These are phyloP conservation scores for Anastrepha ludens DNA, from an alignment of 1,140 invertebrate genomes.

Conservation along the genomic window DNA sequence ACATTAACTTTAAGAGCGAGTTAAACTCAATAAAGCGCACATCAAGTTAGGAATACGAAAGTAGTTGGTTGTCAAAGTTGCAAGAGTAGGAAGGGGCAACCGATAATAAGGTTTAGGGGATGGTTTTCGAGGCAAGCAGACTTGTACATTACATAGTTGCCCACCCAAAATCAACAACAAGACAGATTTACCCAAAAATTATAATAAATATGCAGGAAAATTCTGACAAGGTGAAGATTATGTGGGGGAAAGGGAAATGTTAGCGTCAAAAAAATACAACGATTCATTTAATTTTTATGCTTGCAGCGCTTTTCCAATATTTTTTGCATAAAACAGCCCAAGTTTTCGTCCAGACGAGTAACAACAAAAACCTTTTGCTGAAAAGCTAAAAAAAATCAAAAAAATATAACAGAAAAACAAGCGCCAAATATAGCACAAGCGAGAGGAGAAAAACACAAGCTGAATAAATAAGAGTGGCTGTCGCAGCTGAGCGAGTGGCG, in stretches of 20 bases:
- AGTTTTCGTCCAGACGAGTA: conserved; percentile 12
- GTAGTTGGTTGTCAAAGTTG: conserved; percentile 29
- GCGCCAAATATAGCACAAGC: neutral
- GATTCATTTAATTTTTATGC: conserved; percentile 46
- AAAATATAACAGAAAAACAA: neutral
- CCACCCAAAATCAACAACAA: neutral
- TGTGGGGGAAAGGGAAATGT: neutral
- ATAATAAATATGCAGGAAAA: neutral
- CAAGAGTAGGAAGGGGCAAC: neutral
- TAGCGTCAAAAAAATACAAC: conserved; percentile 3
- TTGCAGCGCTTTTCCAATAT: conserved; percentile 15
- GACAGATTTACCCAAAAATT: neutral
- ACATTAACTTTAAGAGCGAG: conserved; percentile 33
- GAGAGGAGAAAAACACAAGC: neutral
- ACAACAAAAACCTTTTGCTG: neutral
- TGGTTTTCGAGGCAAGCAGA: neutral
- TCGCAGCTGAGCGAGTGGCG: neutral
- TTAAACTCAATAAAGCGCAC: conserved; percentile 48
- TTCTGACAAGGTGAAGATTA: neutral
- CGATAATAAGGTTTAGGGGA: neutral
- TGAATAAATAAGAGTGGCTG: conserved; percentile 25
- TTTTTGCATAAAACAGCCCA: conserved; percentile 40
- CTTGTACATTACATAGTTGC: neutral
- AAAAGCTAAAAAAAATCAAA: neutral
- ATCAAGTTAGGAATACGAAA: conserved; percentile 43